Evolutionary conservation across 92 coral and sea anemone species (phyloP).

Genomic region (Palythoa grandis): DNA sequence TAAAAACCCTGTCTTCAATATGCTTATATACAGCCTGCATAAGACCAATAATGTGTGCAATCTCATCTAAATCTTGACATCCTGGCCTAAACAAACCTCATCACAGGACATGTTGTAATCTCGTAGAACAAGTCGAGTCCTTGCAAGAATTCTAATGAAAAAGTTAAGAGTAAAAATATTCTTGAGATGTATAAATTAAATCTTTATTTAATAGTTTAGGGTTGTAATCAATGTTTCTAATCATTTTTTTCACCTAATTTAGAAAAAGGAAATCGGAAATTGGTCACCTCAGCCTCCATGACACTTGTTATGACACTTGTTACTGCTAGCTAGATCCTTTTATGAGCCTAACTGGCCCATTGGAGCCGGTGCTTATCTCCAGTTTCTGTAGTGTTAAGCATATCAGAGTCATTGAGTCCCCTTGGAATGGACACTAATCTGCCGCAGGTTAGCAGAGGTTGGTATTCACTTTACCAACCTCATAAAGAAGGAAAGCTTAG

Average conservation of each 20-base stretch:
- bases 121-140: conserved; percentile 89
- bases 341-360: no score
- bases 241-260: not conserved
- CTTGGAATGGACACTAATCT: not conserved
- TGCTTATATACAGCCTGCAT: no score
- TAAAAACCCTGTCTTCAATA: no score
- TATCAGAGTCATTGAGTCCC: not conserved
- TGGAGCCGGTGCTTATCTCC: not conserved
- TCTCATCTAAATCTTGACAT: no score
- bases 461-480: no score
- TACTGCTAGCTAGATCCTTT: no score
- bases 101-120: conserved; percentile 99
- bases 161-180: conserved; percentile 49
- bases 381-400: not conserved
- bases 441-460: not conserved
- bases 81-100: conserved; percentile 71
- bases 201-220: no score
- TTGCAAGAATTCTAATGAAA: conserved; percentile 75
- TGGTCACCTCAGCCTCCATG: no score
- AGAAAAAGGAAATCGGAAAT: no score
- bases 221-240: not conserved
- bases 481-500: no score
- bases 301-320: no score
- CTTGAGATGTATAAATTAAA: not conserved
- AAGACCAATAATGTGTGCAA: no score